Evolutionary conservation across 2,888 invertebrate genomes (phyloP).

Genomic region (Lasioglossum oenotherae): DNA sequence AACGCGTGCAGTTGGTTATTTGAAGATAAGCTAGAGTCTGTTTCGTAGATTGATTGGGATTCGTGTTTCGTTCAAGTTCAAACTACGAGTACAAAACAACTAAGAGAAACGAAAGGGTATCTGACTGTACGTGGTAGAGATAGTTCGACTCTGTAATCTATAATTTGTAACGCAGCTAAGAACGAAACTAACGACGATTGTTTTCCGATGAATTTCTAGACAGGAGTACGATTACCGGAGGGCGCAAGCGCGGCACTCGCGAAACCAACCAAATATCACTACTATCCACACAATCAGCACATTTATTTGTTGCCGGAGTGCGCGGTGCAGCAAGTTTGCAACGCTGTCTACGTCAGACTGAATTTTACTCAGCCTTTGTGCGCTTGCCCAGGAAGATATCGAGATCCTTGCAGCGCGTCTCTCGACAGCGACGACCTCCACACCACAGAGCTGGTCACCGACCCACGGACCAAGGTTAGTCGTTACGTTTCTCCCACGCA

Average conservation of each 20-base stretch:
- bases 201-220: constrained; percentile 75
- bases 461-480: constrained; percentile 92
- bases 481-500: background rate
- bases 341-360: constrained; percentile 95
- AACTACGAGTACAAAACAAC: background rate
- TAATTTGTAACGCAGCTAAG: background rate
- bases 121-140: background rate
- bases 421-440: constrained; percentile 96
- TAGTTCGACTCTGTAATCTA: background rate
- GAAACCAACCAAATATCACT: constrained; percentile 96
- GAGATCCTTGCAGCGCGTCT: constrained; percentile 96
- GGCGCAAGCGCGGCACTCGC: constrained; percentile 86
- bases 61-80: background rate
- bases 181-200: background rate
- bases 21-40: background rate
- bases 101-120: background rate
- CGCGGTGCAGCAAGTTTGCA: constrained; percentile 97
- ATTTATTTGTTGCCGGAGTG: constrained; percentile 96
- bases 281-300: constrained; percentile 97
- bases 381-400: constrained; percentile 94
- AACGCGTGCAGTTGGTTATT: background rate
- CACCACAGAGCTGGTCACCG: constrained; percentile 95
- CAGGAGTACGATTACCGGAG: constrained; percentile 85
- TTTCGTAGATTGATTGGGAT: background rate
- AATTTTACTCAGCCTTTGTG: constrained; percentile 97